phyloP scores from a whole-genome alignment of 2,797 vertebrate species.

The Kryptolebias ocellatus region DNA sequence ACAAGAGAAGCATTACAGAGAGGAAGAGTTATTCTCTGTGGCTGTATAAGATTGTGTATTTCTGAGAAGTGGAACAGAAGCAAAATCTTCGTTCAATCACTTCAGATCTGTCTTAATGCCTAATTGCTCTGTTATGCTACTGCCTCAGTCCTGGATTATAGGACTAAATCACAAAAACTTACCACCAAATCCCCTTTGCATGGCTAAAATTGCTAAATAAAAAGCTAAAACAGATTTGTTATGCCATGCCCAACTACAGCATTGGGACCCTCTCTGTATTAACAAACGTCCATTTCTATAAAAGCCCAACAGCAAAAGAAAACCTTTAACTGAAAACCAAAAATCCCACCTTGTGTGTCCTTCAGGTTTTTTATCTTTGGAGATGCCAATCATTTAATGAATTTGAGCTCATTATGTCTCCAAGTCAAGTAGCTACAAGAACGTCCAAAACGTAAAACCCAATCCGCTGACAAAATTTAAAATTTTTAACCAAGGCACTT shows the following conservation, averaged over 20 bases:
- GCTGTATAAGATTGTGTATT: neutral
- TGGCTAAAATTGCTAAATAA: neutral
- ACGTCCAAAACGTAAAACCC: too few relatives aligned
- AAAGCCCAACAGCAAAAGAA: too few relatives aligned
- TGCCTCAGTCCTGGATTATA: neutral
- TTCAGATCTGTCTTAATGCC: neutral
- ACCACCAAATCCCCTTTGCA: neutral
- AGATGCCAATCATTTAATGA: neutral
- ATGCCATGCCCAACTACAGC: neutral
- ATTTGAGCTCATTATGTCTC: neutral
- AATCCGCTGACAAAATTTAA: neutral
- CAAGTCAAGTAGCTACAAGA: neutral
- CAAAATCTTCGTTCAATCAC: neutral
- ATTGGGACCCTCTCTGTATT: neutral
- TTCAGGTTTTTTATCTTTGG: neutral
- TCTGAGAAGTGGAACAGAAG: neutral
- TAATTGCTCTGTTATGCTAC: neutral
- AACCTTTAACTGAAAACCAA: neutral
- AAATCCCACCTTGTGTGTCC: neutral
- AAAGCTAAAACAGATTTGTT: neutral
- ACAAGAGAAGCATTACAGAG: slow-evolving; percentile 16
- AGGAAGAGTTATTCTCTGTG: neutral
- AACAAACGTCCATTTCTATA: too few relatives aligned
- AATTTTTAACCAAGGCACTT: neutral
- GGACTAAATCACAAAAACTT: neutral